Evolutionary conservation across 2,797 vertebrate genomes (phyloP), one percentile per base, ranked within the genome.

Genomic region (Chiroxiphia lanceolata): DNA sequence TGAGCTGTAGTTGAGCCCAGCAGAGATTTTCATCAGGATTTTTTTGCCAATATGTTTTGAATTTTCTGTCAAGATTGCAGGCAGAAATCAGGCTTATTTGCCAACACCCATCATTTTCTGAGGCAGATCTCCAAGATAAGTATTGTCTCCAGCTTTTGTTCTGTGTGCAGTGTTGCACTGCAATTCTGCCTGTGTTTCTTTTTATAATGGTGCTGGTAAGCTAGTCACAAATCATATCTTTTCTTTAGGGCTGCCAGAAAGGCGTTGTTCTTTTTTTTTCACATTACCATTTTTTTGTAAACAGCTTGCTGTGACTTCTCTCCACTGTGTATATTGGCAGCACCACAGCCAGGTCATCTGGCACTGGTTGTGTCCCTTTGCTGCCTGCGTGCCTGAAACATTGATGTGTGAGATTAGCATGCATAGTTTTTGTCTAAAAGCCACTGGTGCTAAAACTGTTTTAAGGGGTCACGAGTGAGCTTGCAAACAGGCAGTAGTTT

Each of bases 301-400:
- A 89, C 42, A 77, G 26, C 80, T 94, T 90, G 29, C 64, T 87
- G 94, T 92, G 64, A 68, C 48, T 96, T 82, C 90, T 77, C 80
- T 84, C 34, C 56, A 5, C 63, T 87, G 4, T 82, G 53, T 84
- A 4, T 54, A 26, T 64, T 94, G 77, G 80, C 83, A 87, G 26
- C 34, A 77, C 56, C 54, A 67, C 40, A 60, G 67, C 53, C 45
- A 36, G 56, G 34, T 89, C 51, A 67, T 27, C 67, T 84, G 80
- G 51, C 64, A 22, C 6, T 64, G 54, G 11, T 64, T 61, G 15
- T 76, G 56, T 61, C 74, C 80, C 63, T 79, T 63, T 67, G 53
- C 70, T 92, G 60, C 65, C 63, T 70, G 70, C 9, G 75, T 91
- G 74, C 17, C 57, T 83, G 77, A 84, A 95, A 36, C 4, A 36